phyloP scores from a whole-genome alignment of 1,140 invertebrate species.

The Oedothorax gibbosus region DNA sequence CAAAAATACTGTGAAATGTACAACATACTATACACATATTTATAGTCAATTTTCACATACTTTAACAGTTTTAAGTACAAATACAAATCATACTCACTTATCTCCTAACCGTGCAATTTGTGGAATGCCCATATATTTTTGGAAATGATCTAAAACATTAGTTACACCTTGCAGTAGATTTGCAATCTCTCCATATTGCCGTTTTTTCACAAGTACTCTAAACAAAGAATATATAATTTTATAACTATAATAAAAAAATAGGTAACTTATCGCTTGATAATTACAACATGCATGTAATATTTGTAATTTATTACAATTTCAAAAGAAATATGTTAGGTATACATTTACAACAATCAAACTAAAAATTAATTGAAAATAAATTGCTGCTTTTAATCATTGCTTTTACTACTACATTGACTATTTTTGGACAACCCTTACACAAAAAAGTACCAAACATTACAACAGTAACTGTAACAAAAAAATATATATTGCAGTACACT shows the following conservation, averaged over 20 bases:
- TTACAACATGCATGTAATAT: no score
- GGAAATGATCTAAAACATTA: conserved; percentile 92
- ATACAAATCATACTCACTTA: conserved; percentile 70
- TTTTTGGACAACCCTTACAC: no score
- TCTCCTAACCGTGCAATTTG: conserved; percentile 87
- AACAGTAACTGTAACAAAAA: no score
- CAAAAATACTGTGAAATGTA: no score
- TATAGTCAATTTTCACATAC: no score
- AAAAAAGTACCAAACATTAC: no score
- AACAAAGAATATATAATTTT: not conserved
- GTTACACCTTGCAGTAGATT: conserved; percentile 95
- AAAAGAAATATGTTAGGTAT: not conserved
- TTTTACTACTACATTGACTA: no score
- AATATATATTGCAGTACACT: no score
- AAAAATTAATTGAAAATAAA: not conserved
- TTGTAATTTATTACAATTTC: not conserved
- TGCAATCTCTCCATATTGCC: conserved; percentile 95
- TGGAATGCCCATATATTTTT: conserved; percentile 84
- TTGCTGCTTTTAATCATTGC: no score
- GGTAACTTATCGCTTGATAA: no score
- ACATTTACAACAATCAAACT: not conserved
- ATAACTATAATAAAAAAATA: not conserved
- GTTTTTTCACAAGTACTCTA: conserved; percentile 65
- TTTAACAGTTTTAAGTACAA: no score
- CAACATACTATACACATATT: not conserved